Base-by-base conservation (phyloP, 1,140 invertebrate species). In the Papilio machaon region DNA sequence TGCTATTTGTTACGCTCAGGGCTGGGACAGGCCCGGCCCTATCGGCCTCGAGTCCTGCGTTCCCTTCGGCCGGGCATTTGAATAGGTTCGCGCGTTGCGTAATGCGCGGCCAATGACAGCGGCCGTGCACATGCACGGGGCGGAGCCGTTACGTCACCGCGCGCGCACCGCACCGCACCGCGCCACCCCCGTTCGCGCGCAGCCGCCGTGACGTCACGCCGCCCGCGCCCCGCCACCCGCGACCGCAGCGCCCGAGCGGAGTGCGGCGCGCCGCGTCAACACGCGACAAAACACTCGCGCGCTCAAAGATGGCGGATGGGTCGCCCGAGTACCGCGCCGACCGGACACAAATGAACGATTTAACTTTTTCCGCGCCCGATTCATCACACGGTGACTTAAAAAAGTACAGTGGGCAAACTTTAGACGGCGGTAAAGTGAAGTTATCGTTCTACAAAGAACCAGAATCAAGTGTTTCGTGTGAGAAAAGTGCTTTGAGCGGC, bases 271-370 rank as follows among this genome's bases (percentile, higher is more conserved):
- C 81, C 84, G 82, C 82, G 80, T 86, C 91, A 93, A 94, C 91
- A 87, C 81, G 83, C 88, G 91, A 94, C 93, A 95, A 95, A 94
- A 94, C 93, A 94, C 90, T 94, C 91, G 91, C 87, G 91, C 91
- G 89, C 91, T 94, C 90, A 93, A 95, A 94, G 92, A 95, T 95
- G 95, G 94, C 94, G 94, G 94, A 95, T 93, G 94, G 93, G 92
- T 94, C 91, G 91, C 86, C 89, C 82, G 90, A 90, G 81, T 84
- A 88, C 80, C 86, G 91, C 81, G 85, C 87, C 88, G 90, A 85
- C 83, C 89, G 88, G 88, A 86, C 87, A 88, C 90, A 88, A 92
- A 87, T 90, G 86, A 88, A 92, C 84, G 86, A 94, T 90, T 91
- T 91, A 94, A 94, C 92, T 94, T 94, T 94, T 93, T 92, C 90